Base-by-base conservation (phyloP, 23 tunicate species). In the Ascidia mentula region DNA sequence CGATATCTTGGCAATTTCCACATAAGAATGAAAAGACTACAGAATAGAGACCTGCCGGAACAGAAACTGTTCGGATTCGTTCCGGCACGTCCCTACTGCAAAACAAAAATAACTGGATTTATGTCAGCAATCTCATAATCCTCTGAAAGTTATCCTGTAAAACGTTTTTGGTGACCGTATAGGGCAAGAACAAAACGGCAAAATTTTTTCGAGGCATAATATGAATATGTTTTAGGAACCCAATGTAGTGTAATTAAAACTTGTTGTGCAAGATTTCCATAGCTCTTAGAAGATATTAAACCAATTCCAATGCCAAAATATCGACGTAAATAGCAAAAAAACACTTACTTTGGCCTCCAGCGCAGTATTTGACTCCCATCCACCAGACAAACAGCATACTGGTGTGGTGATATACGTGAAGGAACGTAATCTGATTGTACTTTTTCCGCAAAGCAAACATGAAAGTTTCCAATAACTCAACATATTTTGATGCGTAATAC, bases 301-400 rank as follows among this genome's bases (percentile, higher is more conserved):
- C 18, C 17, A 45, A 45, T 15, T 45, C 17, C 18, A 45, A 45
- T 45, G 17, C 18, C 18, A 17, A 15, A 17, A 15, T 45, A 45
- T 45, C 18, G 60, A 15, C 17, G 18, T 18, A 45, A 15, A 18
- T 45, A 18, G 60, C 18, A 45, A 45, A 45, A 45, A 45, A 45
- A 71, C 17, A 9, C 35, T 87, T 38, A 89, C 95, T 40, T 79
- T 89, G 95, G 38, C 95, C 95, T 9, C 95, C 95, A 40, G 95
- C 78, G 12, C 72, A 69, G 65, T 76, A 89, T 46, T 89, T 89
- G n/a, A 79, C 76, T 69, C 79, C 85, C 40, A 83, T 45, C 95
- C 95, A 89, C 95, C 88, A 83, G 34, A 89, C 61, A n/a, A 73
- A 34, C 15, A 89, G 73, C 95, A 89, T 89, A 32, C 89, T 85